phyloP scores from a whole-genome alignment of 2,888 invertebrate species.

The Bellardia pandia region DNA sequence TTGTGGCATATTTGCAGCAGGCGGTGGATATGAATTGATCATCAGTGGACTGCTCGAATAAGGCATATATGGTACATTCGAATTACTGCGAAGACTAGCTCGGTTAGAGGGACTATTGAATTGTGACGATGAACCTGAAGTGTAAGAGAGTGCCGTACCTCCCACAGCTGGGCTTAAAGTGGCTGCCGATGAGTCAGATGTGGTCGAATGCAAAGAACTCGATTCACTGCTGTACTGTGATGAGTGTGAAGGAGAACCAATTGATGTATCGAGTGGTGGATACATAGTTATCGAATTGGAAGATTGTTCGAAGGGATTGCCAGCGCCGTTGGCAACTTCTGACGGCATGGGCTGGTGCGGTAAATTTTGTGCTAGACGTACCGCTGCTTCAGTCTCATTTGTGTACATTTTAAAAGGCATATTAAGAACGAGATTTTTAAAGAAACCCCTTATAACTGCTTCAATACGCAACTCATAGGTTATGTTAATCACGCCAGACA shows the following conservation, averaged over 20 bases:
- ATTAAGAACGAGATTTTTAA: conserved; percentile 82
- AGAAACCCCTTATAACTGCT: conserved; percentile 82
- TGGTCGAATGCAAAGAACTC: conserved; percentile 82
- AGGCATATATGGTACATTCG: conserved; percentile 81
- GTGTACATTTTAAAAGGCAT: conserved; percentile 82
- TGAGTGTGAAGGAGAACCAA: conserved; percentile 82
- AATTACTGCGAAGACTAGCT: conserved; percentile 78
- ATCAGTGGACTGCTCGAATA: conserved; percentile 81
- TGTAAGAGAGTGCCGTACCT: conserved; percentile 75
- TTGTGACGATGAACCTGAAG: conserved; percentile 79
- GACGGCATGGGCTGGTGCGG: conserved; percentile 74
- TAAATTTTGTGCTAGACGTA: conserved; percentile 71
- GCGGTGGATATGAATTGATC: conserved; percentile 83
- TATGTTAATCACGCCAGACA: conserved; percentile 81
- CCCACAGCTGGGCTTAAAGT: conserved; percentile 82
- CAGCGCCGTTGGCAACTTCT: conserved; percentile 59
- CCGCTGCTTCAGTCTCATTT: conserved; percentile 70
- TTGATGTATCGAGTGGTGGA: conserved; percentile 78
- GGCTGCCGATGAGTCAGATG: conserved; percentile 81
- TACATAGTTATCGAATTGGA: conserved; percentile 74
- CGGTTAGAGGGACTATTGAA: conserved; percentile 80
- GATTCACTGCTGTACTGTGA: conserved; percentile 81
- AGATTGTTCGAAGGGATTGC: conserved; percentile 80
- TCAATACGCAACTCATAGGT: conserved; percentile 82
- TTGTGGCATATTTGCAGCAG: conserved; percentile 76